Evolutionary conservation across 2,113 vertebrate genomes (phyloP), one percentile per base, ranked within the genome.

Genomic region (Pluvialis apricaria): DNA sequence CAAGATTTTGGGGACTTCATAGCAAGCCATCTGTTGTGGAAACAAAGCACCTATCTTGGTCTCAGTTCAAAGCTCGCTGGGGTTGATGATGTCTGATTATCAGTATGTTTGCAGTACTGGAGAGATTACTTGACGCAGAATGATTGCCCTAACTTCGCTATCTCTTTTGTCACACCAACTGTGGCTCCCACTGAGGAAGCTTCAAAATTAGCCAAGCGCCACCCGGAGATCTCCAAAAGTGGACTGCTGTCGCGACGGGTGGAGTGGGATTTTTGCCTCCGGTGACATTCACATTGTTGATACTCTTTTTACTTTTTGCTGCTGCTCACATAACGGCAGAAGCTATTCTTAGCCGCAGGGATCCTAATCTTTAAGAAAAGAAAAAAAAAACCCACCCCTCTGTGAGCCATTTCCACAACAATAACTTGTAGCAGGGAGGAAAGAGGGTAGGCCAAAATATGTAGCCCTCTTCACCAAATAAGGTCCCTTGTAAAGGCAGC

Each of bases 391-490:
- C 3, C 2, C 34, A 66, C 21, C 42, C 32, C 17, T 92, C 60
- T 66, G 15, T 69, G 77, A 88, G 72, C 88, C 52, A 86, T 93
- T 95, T 96, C 94, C 76, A 92, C 90, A 95, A 95, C 91, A 97
- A 97, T 97, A 93, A 92, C 83, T 91, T 90, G 81, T 82, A 80
- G 34, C 61, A 82, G 92, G 38, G 93, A 96, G 94, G 94, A 97
- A 96, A 90, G 80, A 95, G 90, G 54, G 77, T 76, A 75, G 78
- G 81, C 95, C 91, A 96, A 97, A 94, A 86, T 70, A 96, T 95
- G 86, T 94, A 82, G 19, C 72, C 79, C 72, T 93, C 94, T 95
- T 96, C 92, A 85, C 97, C 95, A 94, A 97, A 97, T 96, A 97
- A 96, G 85, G 94, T 38, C 75, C 93, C 91, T 93, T 90, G 68